Evolutionary conservation across 2,113 vertebrate genomes (phyloP).

Genomic region (Cavia aperea): DNA sequence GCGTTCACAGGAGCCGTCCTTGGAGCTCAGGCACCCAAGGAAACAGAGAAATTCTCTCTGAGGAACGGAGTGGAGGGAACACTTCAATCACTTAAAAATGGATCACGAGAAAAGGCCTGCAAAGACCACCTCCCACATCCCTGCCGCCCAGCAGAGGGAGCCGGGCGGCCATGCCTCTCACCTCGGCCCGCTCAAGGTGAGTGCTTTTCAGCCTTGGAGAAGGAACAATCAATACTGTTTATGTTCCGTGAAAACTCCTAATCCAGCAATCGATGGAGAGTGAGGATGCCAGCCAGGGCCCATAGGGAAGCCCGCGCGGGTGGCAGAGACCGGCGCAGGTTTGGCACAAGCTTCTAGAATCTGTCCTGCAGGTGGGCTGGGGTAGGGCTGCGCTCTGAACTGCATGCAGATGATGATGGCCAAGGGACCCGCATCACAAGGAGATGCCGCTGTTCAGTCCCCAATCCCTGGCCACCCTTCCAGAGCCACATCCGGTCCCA

Average conservation of each 20-base stretch:
- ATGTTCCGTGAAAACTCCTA: rapidly evolving
- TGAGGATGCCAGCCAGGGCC: rapidly evolving
- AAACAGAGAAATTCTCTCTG: background rate
- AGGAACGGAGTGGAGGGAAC: rapidly evolving
- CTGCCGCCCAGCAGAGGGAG: background rate
- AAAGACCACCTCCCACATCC: too few relatives aligned
- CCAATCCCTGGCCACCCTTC: background rate
- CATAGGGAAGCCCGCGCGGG: background rate
- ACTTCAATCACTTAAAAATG: background rate
- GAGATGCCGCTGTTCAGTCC: rapidly evolving
- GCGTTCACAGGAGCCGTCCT: background rate
- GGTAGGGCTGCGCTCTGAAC: background rate
- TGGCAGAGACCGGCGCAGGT: rapidly evolving
- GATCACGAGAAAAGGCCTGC: background rate
- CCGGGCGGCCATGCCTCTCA: rapidly evolving
- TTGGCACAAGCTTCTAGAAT: rapidly evolving
- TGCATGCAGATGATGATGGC: rapidly evolving
- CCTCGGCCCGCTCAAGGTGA: background rate
- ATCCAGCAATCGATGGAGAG: rapidly evolving
- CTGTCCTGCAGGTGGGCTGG: background rate
- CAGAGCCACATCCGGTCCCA: too few relatives aligned
- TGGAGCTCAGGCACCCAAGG: background rate
- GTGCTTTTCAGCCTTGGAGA: rapidly evolving
- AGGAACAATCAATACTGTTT: rapidly evolving
- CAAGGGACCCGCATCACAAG: rapidly evolving